Evolutionary conservation across 2,113 vertebrate species (phyloP), one percentile per base, ranked within the genome.

Genomic region (Apodemus speciosus): DNA sequence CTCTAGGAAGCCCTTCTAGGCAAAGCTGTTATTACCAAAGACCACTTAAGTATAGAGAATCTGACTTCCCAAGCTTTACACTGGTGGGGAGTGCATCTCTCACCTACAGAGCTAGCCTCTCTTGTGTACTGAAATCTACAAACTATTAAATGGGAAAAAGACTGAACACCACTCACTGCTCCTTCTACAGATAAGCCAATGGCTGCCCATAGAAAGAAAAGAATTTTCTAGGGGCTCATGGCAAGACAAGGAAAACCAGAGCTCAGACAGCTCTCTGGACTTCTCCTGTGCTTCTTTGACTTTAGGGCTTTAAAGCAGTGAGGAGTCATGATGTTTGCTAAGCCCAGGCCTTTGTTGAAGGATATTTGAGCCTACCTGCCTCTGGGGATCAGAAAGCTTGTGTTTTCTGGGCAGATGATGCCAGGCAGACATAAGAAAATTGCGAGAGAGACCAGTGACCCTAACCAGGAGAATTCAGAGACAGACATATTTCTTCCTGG

Each of bases 41-140:
- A 38, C 35, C 68, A 69, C 35, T 7, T 15, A 64, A 79, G 56
- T 21, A 9, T 21, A 3, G 58, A 25, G 49, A 9, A 14, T 18
- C 73, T 6, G 20, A 51, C 2, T 64, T 35, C 35, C 32, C 38
- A 27, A 60, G 16, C n/a, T 6, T 30, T 15, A 13, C 11, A 30
- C 6, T 0, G 15, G 2, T 9, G 2, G 8, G 16, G 13, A 51
- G 21, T 13, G 5, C n/a, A 3, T 5, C 25, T 46, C 35, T 13
- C 3, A 23, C 11, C 16, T 40, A 4, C 20, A 6, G 8, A 49
- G 5, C 32, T 21, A 27, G 8, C 6, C 30, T 14, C 9, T 3
- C 20, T 27, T 21, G 0, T 21, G 16, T 3, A 27, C 16, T 21
- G 40, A 79, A 30, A 68, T 53, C 62, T 13, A 23, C n/a, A 49